Base-by-base conservation (phyloP, 2,797 vertebrate genomes). In the Strix occidentalis region DNA sequence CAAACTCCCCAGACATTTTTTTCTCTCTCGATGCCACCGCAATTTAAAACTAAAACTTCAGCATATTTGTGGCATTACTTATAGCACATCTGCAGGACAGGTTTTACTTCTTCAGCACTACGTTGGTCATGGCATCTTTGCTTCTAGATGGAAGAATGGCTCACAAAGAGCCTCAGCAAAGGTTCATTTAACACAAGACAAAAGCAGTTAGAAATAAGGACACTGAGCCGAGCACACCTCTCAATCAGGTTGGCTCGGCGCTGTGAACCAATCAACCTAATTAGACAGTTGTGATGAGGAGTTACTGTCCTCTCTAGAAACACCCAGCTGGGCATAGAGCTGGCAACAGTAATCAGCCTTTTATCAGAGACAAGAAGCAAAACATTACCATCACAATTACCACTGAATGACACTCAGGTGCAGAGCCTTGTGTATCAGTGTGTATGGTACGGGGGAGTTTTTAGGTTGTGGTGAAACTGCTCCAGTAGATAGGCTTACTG, bases 201-300 rank as follows among this genome's bases (percentile, higher is more conserved):
- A 79, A 76, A 48, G 17, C 63, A 51, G 46, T 45, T 54, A 77
- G 82, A 84, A 90, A 57, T 28, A 50, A 64, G 25, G 57, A 77
- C 53, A 37, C 18, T 1, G 31, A 96, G 76, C 56, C 48, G 74
- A 82, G 33, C 15, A 24, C 58, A 75, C 51, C 26, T 87, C 76
- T 92, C 84, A 43, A 14, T 79, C 66, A 81, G 54, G 56, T 58
- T 83, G 72, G 45, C 39, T 84, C 2, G 0, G 33, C 0, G 0
- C 77, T 92, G 76, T 48, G 79, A 95, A 37, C 57, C 53, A 41
- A 78, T 88, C 91, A 91, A 58, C 53, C 72, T 87, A 94, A 86
- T 91, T 85, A 93, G 87, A 74, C 12, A 89, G 72, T 78, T 10
- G 1, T 69, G 80, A 71, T 88, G 61, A 88, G 69, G 41, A 65